phyloP scores from a whole-genome alignment of 2,797 vertebrate genomes.

The Bovichtus diacanthus region DNA sequence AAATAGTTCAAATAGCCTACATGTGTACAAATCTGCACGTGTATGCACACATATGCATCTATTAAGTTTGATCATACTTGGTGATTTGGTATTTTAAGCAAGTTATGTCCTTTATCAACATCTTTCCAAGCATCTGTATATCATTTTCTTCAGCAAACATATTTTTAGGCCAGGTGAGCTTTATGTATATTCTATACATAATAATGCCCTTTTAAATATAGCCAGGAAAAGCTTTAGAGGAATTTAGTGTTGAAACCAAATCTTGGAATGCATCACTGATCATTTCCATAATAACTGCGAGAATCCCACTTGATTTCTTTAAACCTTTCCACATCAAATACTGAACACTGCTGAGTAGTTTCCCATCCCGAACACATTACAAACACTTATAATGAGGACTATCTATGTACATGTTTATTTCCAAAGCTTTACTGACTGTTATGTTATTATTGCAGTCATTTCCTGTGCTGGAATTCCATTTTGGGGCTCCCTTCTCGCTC shows the following conservation, averaged over 20 bases:
- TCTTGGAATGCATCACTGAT: constrained; percentile 33
- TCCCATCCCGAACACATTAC: constrained; percentile 36
- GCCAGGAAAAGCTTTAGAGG: constrained; percentile 31
- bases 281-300: constrained; percentile 52
- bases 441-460: constrained; percentile 71
- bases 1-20: constrained; percentile 5
- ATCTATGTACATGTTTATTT: constrained; percentile 66
- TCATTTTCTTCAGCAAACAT: not conserved
- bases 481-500: constrained; percentile 62
- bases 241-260: constrained; percentile 32
- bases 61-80: not conserved
- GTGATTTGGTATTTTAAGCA: not conserved
- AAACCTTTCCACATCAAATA: constrained; percentile 27
- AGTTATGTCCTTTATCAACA: not conserved
- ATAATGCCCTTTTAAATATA: constrained; percentile 23
- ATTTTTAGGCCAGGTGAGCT: not conserved
- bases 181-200: constrained; percentile 5
- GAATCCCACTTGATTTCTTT: constrained; percentile 34
- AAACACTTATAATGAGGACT: constrained; percentile 47
- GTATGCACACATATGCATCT: not conserved
- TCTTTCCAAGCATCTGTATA: constrained; percentile 12
- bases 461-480: constrained; percentile 73
- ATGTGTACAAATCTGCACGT: constrained; percentile 13
- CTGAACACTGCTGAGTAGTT: constrained; percentile 12
- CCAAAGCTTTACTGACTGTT: constrained; percentile 56